phyloP scores from a whole-genome alignment of 2,888 invertebrate genomes.

The Hypsopygia costalis region DNA sequence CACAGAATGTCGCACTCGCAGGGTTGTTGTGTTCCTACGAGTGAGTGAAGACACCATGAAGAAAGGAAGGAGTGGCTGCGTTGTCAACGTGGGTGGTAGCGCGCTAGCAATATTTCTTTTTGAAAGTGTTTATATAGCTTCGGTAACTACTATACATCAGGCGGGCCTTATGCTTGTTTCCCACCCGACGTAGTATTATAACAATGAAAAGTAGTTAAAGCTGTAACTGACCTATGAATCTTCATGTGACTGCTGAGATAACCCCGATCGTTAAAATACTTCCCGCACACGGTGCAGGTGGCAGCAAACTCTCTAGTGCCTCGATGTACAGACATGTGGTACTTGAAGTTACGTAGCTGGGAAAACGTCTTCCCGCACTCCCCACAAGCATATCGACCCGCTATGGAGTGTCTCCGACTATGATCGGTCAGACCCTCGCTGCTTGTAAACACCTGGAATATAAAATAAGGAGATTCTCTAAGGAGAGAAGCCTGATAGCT shows the following conservation, averaged over 20 bases:
- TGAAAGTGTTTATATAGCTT: too few relatives aligned
- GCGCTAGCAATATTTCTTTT: too few relatives aligned
- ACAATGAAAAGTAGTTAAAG: too few relatives aligned
- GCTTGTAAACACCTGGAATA: slow-evolving; percentile 44
- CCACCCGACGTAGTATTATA: too few relatives aligned
- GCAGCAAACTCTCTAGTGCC: slow-evolving; percentile 91
- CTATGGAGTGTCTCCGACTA: slow-evolving; percentile 37
- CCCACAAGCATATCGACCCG: slow-evolving; percentile 82
- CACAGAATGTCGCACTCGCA: too few relatives aligned
- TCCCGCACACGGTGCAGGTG: slow-evolving; percentile 84
- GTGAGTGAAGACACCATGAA: too few relatives aligned
- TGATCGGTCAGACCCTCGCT: slow-evolving; percentile 37
- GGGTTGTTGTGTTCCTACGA: too few relatives aligned
- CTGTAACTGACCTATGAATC: slow-evolving; percentile 89
- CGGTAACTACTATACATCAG: too few relatives aligned
- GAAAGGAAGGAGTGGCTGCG: too few relatives aligned
- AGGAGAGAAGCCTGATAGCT: too few relatives aligned
- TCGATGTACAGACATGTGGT: slow-evolving; percentile 90
- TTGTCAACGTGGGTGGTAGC: too few relatives aligned
- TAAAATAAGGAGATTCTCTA: slow-evolving; percentile 9
- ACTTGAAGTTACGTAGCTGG: slow-evolving; percentile 91
- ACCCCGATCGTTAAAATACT: slow-evolving; percentile 91
- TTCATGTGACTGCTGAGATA: slow-evolving; percentile 93
- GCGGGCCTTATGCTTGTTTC: too few relatives aligned
- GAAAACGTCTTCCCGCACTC: slow-evolving; percentile 92